Evolutionary conservation across 2,888 invertebrate genomes (phyloP), one percentile per base, ranked within the genome.

Genomic region (Netelia fuscicornis): DNA sequence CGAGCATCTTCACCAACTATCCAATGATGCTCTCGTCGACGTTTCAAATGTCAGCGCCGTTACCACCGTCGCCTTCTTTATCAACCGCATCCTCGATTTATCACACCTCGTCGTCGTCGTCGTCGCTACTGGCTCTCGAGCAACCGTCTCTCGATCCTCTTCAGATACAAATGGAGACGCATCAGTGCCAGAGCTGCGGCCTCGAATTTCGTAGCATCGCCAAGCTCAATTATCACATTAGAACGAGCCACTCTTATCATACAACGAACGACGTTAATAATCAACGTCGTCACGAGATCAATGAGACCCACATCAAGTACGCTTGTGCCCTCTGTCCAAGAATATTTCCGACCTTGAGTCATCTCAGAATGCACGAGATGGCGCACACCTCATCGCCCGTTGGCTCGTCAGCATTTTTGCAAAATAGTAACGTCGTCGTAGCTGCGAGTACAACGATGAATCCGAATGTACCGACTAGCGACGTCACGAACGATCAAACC

Each of bases 171-270:
- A 75, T 90, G 42, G 93, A 93, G 68, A 90, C 91, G 17, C 91
- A 92, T 83, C 89, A 90, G 10, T 93, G 94, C 81, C 90, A 91
- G 8, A 91, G 90, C 60, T 93, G 94, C 78, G 93, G 93, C 2
- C 88, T 92, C n/a, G 93, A 92, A 72, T 93, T 93, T 76, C 91
- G 92, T 60, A 93, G 90, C 68, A 86, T 87, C 23, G 85, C 92
- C n/a, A 94, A 94, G 81, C 87, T 93, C 11, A 93, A 92, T 77
- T 93, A 93, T 87, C 93, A 93, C 86, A 87, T 93, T 30, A 89
- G 92, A 87, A 92, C 92, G 56, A 91, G 90, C 82, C 93, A 93
- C 64, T 87, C 90, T 48, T 81, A 85, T 52, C 62, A 85, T 48
- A 11, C 68, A 1, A 60, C 48, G 2, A 81, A 77, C 70, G 84